phyloP scores from a whole-genome alignment of 2,888 invertebrate genomes.

The Hydroisotoma schaefferi region DNA sequence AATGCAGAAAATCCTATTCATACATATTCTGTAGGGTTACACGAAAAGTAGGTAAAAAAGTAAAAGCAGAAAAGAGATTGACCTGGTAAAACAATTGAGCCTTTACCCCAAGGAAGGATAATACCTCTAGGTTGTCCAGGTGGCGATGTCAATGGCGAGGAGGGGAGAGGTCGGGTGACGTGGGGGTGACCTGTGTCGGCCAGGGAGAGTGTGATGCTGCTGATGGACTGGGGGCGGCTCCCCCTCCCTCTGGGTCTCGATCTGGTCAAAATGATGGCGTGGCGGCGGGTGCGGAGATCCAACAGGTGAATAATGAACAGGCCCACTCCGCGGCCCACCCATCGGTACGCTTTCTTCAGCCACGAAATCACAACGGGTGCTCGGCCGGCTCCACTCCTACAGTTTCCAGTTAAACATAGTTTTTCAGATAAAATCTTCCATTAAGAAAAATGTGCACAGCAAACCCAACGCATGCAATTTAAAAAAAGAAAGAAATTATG shows the following conservation, averaged over 20 bases:
- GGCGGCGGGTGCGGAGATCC: slow-evolving; percentile 49
- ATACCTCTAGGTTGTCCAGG: slow-evolving; percentile 47
- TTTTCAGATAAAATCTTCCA: neutral
- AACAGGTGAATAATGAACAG: slow-evolving; percentile 47
- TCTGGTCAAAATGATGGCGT: slow-evolving; percentile 49
- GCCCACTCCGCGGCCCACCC: slow-evolving; percentile 47
- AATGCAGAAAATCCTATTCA: no score
- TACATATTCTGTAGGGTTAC: no score
- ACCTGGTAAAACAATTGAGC: slow-evolving; percentile 38
- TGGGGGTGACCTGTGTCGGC: slow-evolving; percentile 47
- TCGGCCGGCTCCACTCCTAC: slow-evolving; percentile 49
- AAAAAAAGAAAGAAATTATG: no score
- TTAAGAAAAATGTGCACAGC: neutral
- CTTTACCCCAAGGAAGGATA: slow-evolving; percentile 42
- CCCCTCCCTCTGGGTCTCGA: slow-evolving; percentile 43
- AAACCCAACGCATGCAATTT: neutral
- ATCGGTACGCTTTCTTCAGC: slow-evolving; percentile 48
- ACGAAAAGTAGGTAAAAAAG: neutral
- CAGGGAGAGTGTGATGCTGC: slow-evolving; percentile 50
- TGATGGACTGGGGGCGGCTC: slow-evolving; percentile 48
- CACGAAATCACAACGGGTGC: slow-evolving; percentile 49
- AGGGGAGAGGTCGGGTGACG: slow-evolving; percentile 48
- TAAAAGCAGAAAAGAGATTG: slow-evolving; percentile 7
- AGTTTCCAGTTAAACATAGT: slow-evolving; percentile 16
- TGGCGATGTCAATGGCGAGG: slow-evolving; percentile 48